Conservation (phyloP, 2,797 vertebrate genomes). For the Sebastes aleutianus region DNA sequence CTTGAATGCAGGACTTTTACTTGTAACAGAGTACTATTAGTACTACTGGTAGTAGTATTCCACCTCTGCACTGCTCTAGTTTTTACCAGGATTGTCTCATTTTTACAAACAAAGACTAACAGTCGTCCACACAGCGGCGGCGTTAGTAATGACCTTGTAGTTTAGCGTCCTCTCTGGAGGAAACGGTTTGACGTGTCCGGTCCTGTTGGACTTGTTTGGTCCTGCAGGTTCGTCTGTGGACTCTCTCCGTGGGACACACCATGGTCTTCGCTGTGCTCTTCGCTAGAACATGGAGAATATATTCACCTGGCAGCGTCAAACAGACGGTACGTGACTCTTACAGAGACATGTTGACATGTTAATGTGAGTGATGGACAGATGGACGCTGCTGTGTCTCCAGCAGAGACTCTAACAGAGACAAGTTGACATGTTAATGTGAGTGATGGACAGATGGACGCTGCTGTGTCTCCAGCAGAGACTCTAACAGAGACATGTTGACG, state of each 20-base stretch:
- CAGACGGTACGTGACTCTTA: slow-evolving; percentile 77
- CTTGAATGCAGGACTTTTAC: too few relatives aligned
- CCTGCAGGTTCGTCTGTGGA: slow-evolving; percentile 89
- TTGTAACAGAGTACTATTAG: background rate
- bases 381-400: too few relatives aligned
- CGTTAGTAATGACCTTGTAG: too few relatives aligned
- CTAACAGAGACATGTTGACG: too few relatives aligned
- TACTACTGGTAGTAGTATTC: too few relatives aligned
- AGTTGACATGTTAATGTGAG: too few relatives aligned
- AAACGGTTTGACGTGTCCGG: background rate
- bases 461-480: background rate
- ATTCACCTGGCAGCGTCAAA: slow-evolving; percentile 82
- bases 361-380: too few relatives aligned
- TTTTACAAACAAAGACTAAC: too few relatives aligned
- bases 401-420: background rate
- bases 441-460: background rate
- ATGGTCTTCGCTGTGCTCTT: slow-evolving; percentile 88
- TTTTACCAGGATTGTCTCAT: too few relatives aligned
- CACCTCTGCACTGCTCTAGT: too few relatives aligned
- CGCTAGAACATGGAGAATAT: slow-evolving; percentile 87
- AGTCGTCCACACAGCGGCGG: too few relatives aligned
- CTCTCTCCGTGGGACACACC: slow-evolving; percentile 89
- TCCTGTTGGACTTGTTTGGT: background rate
- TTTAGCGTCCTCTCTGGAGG: background rate
- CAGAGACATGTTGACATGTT: background rate